Evolutionary conservation across 1,140 invertebrate genomes (phyloP).

Genomic region (Drosophila kurseongensis): DNA sequence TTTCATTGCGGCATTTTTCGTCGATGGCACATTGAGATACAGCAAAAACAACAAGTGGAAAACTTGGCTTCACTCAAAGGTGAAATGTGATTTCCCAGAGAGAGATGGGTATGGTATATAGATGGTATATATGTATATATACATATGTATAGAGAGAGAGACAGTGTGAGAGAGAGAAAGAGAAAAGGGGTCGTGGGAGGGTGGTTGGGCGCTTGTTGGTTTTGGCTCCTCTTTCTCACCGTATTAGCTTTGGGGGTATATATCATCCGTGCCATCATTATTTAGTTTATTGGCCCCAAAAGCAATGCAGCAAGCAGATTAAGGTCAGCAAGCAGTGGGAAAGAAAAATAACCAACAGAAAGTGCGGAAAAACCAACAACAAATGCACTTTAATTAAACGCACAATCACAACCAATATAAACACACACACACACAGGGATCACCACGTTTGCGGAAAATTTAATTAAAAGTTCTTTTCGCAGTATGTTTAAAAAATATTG

Average conservation of each 20-base stretch:
- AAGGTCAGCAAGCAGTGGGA: constrained; percentile 25
- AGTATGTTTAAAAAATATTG: constrained; percentile 28
- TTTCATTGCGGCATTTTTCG: constrained; percentile 42
- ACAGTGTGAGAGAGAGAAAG: neutral
- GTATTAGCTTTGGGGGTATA: constrained; percentile 4
- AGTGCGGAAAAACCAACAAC: constrained; percentile 10
- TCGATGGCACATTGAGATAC: constrained; percentile 29
- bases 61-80: constrained; percentile 32
- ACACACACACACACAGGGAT: neutral
- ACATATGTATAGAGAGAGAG: neutral
- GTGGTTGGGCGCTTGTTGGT: neutral
- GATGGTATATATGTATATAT: no score
- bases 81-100: constrained; percentile 6
- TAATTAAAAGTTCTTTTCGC: constrained; percentile 44
- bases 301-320: constrained; percentile 32
- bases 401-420: constrained; percentile 36
- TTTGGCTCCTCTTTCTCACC: neutral
- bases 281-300: constrained; percentile 51
- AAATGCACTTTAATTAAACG: constrained; percentile 50
- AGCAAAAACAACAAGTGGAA: constrained; percentile 20
- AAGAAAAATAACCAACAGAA: constrained; percentile 1
- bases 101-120: neutral
- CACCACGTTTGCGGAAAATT: constrained; percentile 12
- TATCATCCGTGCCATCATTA: constrained; percentile 47
- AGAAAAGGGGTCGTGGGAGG: constrained; percentile 2